Percentiles rank a stretch among this genome's conserved stretches.
These are phyloP conservation scores for Cerceris rybyensis DNA, from an alignment of 2,888 invertebrate species.

Conservation along the genomic window DNA sequence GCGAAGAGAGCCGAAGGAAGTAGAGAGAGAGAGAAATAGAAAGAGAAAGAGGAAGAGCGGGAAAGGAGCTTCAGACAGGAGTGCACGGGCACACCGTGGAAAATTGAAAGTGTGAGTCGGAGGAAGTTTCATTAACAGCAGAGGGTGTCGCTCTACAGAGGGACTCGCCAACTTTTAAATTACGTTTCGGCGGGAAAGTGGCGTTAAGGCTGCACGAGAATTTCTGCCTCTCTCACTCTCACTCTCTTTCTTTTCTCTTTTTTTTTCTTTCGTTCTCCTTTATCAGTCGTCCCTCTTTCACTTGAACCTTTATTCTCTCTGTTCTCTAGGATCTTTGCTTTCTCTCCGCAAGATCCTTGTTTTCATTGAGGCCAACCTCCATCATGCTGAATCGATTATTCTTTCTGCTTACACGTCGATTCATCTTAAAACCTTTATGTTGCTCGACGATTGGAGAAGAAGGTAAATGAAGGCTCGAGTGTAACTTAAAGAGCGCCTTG, in stretches of 20 bases:
- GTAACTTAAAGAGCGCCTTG: slow-evolving; percentile 1
- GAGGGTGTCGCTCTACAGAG: slow-evolving; percentile 67
- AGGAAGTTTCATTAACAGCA: slow-evolving; percentile 78
- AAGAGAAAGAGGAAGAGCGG: slow-evolving; percentile 18
- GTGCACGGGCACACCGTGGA: slow-evolving; percentile 56
- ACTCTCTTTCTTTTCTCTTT: not conserved
- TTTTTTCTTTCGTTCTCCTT: not conserved
- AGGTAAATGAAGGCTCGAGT: slow-evolving; percentile 11
- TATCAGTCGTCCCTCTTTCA: not conserved
- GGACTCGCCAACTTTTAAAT: slow-evolving; percentile 79
- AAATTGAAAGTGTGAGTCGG: slow-evolving; percentile 78
- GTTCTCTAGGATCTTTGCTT: not conserved
- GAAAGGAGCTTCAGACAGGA: not conserved
- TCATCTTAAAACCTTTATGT: slow-evolving; percentile 4
- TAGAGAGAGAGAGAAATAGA: slow-evolving; percentile 13
- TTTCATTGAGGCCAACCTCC: not conserved
- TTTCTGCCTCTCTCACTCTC: slow-evolving; percentile 10
- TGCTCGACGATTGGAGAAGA: slow-evolving; percentile 19
- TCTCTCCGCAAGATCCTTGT: slow-evolving; percentile 1
- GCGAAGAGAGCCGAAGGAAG: slow-evolving; percentile 6
- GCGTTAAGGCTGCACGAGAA: slow-evolving; percentile 62
- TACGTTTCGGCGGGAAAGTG: slow-evolving; percentile 76
- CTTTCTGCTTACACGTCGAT: slow-evolving; percentile 17
- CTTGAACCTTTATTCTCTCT: not conserved
- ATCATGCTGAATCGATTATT: slow-evolving; percentile 23